Base-by-base conservation (phyloP, 1,140 invertebrate genomes). In the Danaus melanippus region DNA sequence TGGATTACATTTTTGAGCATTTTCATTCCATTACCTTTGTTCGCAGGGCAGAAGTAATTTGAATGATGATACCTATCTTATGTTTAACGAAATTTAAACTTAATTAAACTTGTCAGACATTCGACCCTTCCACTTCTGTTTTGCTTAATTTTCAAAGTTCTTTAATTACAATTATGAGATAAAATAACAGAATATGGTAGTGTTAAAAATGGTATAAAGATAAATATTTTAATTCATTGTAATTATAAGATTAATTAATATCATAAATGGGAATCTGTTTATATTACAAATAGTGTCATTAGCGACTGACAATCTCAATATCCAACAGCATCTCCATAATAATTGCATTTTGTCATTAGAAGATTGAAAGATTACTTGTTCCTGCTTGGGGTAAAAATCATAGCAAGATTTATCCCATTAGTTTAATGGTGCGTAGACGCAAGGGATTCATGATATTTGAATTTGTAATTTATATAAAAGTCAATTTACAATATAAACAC, bases 281-380 rank as follows among this genome's bases (percentile, higher is more conserved):
- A 4, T 32, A 32, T 32, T 32, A 32, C 6, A 32, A 32, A 32
- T 32, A 32, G 21, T 32, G 6, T 32, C 21, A 32, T 32, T 32
- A 32, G 21, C 21, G 21, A 32, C 21, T 67, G 58, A 50, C 53
- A 56, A 62, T 57, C 60, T 58, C 55, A 50, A 32, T 60, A 53
- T 61, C 49, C 47, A 49, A 62, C 61, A 47, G 54, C 64, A 73
- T 75, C 60, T 64, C 63, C 62, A 53, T 60, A 68, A 78, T 73
- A 74, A 76, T 79, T 67, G 66, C 62, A 52, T 12, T 53, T 57
- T 69, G 73, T 84, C 81, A 84, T 84, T 84, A 83, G 77, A 72
- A 84, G 81, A 84, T 84, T 82, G 77, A 76, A 79, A 79, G 81
- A 84, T 84, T 84, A 79, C 74, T 70, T 67, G 61, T 66, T 69